Evolutionary conservation across 2,797 vertebrate genomes (phyloP).

Genomic region (Denticeps clupeoides): DNA sequence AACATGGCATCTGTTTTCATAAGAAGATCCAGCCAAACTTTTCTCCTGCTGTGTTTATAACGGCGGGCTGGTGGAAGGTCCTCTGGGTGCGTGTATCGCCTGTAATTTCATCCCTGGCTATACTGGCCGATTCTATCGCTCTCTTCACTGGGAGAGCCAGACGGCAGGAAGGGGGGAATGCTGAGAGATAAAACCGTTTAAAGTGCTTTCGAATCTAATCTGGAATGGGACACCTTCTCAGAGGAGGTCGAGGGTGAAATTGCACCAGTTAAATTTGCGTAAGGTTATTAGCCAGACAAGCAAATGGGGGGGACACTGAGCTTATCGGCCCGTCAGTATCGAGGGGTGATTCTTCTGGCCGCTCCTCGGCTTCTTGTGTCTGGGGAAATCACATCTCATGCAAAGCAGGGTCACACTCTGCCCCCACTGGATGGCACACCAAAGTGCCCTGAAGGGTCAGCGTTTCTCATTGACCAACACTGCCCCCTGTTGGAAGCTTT

Average conservation of each 20-base stretch:
- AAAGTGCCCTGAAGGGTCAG: too few species aligned
- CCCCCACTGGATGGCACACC: too few species aligned
- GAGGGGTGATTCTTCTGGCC: too few species aligned
- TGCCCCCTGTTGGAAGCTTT: conserved; percentile 44
- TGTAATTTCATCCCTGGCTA: conserved; percentile 34
- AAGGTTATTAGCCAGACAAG: conserved; percentile 30
- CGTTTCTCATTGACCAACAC: conserved; percentile 36
- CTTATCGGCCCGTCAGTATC: too few species aligned
- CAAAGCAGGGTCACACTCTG: conserved; percentile 12
- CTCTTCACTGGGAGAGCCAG: conserved; percentile 20
- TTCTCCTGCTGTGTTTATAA: too few species aligned
- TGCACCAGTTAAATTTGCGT: conserved; percentile 19
- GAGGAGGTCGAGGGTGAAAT: conserved; percentile 24
- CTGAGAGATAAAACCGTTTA: conserved; percentile 38
- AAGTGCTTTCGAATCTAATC: conserved; percentile 40
- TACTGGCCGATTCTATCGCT: conserved; percentile 34
- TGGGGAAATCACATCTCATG: conserved; percentile 11
- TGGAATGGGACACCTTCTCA: conserved; percentile 26
- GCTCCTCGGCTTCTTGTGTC: too few species aligned
- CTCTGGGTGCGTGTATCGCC: conserved; percentile 24
- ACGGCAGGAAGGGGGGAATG: conserved; percentile 15
- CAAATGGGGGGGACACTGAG: conserved; percentile 18
- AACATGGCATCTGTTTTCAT: too few species aligned
- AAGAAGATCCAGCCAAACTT: too few species aligned
- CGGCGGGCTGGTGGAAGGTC: conserved; percentile 29